Percentiles rank a stretch among this genome's conserved stretches.
phyloP scores from a whole-genome alignment of 2,888 invertebrate species.

The Perithous albicinctus region DNA sequence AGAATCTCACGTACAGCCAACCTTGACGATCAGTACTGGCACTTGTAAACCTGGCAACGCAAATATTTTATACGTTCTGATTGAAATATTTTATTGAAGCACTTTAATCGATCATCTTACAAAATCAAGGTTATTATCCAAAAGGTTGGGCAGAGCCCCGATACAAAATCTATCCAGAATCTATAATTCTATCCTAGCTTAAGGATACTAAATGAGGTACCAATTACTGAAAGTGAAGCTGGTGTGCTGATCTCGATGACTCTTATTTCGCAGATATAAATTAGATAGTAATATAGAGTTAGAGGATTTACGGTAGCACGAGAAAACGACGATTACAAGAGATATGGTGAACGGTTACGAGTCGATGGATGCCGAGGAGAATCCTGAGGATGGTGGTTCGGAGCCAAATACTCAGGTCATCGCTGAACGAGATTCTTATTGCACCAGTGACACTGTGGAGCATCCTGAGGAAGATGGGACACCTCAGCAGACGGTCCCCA shows the following conservation, averaged over 20 bases:
- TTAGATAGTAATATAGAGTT: constrained; percentile 48
- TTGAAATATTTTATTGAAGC: no score
- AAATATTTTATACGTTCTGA: no score
- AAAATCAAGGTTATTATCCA: no score
- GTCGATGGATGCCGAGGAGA: constrained; percentile 72
- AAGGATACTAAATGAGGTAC: background rate
- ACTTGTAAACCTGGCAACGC: background rate
- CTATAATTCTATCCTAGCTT: no score
- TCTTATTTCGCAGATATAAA: constrained; percentile 56
- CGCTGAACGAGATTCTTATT: constrained; percentile 56
- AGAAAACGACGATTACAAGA: constrained; percentile 49
- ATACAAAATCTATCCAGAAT: no score
- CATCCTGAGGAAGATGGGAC: constrained; percentile 70
- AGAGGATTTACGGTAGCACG: constrained; percentile 23
- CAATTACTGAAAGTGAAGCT: constrained; percentile 21
- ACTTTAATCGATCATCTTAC: no score
- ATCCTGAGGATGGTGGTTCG: constrained; percentile 66
- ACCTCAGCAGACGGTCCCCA: constrained; percentile 79
- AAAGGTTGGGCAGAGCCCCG: no score
- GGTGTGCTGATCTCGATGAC: constrained; percentile 15
- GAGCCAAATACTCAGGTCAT: constrained; percentile 63
- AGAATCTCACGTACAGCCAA: background rate
- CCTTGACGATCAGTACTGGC: constrained; percentile 40
- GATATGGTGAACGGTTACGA: constrained; percentile 80
- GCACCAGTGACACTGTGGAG: constrained; percentile 71